Base-by-base conservation (phyloP, 2,888 invertebrate genomes). In the Nemotelus nigrinus region DNA sequence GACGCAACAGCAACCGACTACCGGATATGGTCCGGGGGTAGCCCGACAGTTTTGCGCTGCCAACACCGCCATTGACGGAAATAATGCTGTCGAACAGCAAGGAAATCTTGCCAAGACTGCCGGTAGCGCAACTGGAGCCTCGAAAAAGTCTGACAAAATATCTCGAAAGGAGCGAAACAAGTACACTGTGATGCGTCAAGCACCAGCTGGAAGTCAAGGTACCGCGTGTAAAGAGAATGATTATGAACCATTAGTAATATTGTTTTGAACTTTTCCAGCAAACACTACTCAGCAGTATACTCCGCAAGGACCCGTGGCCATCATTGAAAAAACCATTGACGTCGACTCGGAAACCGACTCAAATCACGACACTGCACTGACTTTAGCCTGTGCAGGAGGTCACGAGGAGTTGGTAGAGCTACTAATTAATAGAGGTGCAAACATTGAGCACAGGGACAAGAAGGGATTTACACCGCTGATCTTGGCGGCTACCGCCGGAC, bases 391-490 rank as follows among this genome's bases (percentile, higher is more conserved):
- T 88, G 96, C 97, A 79, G 98, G 98, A 80, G 98, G 99, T 0
- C 97, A 98, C 86, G 96, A 97, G 85, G 98, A 99, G 84, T 91
- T 99, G 41, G 98, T 98, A 7, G 95, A 96, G 85, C 89, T 99
- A 83, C 90, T 99, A 80, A 90, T 99, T 72, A 92, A 93, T 81
- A 92, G 98, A 80, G 97, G 97, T 77, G 97, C 99, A 0, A 95
- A 98, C 86, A 97, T 99, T 85, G 98, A 99, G 87, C 99, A 99
- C 87, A 91, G 98, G 48, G 99, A 99, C 88, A 99, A 99, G 88
- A 99, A 99, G 88, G 98, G 99, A 47, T 99, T 99, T 87, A 98
- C 99, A 0, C 98, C 99, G 0, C 89, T 99, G 60, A 99, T 99
- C 84, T 90, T 99, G 82, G 98, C 98, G 65, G 98, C 99, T 45